Evolutionary conservation across 2,888 invertebrate species (phyloP), one percentile per base, ranked within the genome.

Genomic region (Polyploca ridens): DNA sequence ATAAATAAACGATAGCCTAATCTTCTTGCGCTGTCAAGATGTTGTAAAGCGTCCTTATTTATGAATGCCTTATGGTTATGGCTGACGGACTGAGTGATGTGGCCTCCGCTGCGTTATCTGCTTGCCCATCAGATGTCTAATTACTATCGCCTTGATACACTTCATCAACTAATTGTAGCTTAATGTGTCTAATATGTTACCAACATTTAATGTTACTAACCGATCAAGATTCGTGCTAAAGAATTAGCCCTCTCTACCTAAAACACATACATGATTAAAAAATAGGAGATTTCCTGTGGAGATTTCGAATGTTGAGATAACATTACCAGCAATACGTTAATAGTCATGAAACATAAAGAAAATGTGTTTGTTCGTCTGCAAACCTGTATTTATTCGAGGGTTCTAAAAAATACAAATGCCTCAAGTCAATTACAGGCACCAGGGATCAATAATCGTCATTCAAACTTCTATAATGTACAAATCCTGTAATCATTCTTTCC

Each of bases 141-240:
- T 61, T 41, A 27, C 16, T 41, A 35, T 61, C 14, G 61, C 61
- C 61, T 61, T 41, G 19, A 54, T 54, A 19, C 19, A 54, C 2
- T 19, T 54, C 54, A 11, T 13, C 41, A n/a, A n/a, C 54, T 54
- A 54, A 54, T 19, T n/a, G n/a, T 54, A 19, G 54, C 54, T 19
- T 54, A 54, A n/a, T 54, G 54, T 54, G 54, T 54, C 54, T 54
- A 54, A 46, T 46, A n/a, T 46, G 14, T n/a, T n/a, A n/a, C n/a
- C n/a, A 46, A 19, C 54, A 54, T 19, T 19, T 1, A n/a, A 54
- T 54, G 54, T 19, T 19, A 54, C 54, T 54, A 54, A 54, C 19
- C 10, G 46, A 46, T 19, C 10, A 19, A 54, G 0, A 19, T 54
- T 49, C 7, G 49, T 49, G 49, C 41, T 41, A 41, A 41, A 14